Evolutionary conservation across 2,113 vertebrate genomes (phyloP).

Genomic region (Numida meleagris): DNA sequence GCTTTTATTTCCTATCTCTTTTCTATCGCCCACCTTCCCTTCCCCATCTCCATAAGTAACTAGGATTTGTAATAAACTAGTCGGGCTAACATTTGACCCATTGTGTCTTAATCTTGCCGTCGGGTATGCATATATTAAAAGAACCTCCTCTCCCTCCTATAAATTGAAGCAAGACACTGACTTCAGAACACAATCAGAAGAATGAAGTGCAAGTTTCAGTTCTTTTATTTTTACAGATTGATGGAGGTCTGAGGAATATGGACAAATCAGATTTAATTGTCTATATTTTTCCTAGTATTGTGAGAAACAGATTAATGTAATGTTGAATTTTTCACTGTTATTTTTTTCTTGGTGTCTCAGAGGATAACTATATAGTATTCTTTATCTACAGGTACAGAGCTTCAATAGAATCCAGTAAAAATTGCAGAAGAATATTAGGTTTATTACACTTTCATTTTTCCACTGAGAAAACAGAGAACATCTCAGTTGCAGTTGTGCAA

Average conservation of each 20-base stretch:
- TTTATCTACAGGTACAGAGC: not conserved
- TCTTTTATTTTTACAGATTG: not conserved
- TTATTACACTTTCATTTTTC: not conserved
- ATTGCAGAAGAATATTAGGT: not conserved
- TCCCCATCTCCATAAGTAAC: too few species aligned
- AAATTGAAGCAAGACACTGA: too few species aligned
- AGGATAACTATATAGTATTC: not conserved
- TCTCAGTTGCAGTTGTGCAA: not conserved
- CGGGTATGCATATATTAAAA: too few species aligned
- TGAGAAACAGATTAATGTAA: not conserved
- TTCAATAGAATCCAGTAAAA: not conserved
- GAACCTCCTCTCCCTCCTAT: too few species aligned
- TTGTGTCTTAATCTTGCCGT: too few species aligned
- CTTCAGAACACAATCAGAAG: not conserved
- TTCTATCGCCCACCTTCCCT: too few species aligned
- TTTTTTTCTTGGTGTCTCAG: not conserved
- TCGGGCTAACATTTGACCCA: too few species aligned
- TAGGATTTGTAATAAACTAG: too few species aligned
- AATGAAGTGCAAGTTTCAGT: not conserved
- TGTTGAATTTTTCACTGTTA: not conserved
- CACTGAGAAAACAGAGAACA: not conserved
- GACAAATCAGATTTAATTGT: not conserved
- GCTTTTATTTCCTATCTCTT: too few species aligned
- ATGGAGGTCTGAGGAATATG: not conserved
- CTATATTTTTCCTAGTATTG: not conserved